phyloP scores from a whole-genome alignment of 2,113 vertebrate genomes.

The Lagopus muta region DNA sequence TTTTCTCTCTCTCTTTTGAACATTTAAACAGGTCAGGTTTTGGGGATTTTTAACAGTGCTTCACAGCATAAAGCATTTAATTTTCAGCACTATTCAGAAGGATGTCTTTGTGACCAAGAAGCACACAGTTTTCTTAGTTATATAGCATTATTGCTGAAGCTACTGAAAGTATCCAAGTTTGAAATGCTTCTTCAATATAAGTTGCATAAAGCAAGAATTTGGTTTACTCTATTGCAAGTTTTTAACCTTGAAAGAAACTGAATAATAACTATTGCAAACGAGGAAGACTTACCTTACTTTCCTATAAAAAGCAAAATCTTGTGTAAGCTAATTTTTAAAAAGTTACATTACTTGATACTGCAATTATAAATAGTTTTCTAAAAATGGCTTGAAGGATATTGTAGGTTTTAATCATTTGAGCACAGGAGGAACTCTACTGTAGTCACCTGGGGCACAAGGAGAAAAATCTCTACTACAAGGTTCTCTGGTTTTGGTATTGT shows the following conservation, averaged over 20 bases:
- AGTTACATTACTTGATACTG: slow-evolving; percentile 30
- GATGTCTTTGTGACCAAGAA: background rate
- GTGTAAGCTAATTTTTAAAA: slow-evolving; percentile 40
- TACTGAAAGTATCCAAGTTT: background rate
- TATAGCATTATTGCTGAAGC: background rate
- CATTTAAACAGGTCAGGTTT: background rate
- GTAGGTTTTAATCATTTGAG: slow-evolving; percentile 60
- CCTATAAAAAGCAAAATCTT: background rate
- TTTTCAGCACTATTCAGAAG: background rate
- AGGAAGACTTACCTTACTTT: slow-evolving; percentile 10
- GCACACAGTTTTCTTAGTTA: background rate
- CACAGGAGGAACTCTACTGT: slow-evolving; percentile 33
- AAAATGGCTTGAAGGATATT: slow-evolving; percentile 56
- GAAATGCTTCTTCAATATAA: background rate
- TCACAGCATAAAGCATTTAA: background rate
- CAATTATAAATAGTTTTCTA: slow-evolving; percentile 56
- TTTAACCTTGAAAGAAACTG: background rate
- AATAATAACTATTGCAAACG: background rate
- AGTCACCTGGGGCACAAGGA: slow-evolving; percentile 26
- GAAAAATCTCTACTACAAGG: slow-evolving; percentile 40
- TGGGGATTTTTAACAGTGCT: background rate
- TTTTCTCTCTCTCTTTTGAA: background rate
- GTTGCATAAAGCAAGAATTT: background rate
- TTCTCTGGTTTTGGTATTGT: slow-evolving; percentile 25
- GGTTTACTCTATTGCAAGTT: background rate